Percentiles rank a stretch among this genome's conserved stretches.
These are phyloP conservation scores for Phasia obesa DNA, from an alignment of 2,888 invertebrate genomes.

Conservation along the genomic window DNA sequence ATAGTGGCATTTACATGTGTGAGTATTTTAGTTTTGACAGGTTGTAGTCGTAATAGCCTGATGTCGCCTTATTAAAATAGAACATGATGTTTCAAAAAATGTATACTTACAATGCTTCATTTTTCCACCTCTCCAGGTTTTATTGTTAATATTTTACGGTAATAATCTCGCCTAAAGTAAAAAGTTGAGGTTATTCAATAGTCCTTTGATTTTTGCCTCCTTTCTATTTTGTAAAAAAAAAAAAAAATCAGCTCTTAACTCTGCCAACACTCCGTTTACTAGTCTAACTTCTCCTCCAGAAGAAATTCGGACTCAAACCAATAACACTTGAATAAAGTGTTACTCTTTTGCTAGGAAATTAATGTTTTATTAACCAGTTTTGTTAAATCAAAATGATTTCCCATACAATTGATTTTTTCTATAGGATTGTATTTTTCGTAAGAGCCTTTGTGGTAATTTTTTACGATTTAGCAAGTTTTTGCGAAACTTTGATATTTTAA, in stretches of 20 bases:
- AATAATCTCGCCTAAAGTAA: conserved; percentile 44
- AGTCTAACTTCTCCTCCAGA: neutral
- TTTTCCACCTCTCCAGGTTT: conserved; percentile 61
- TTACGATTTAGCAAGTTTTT: conserved; percentile 49
- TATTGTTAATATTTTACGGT: neutral
- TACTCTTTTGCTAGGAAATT: neutral
- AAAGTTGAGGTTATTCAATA: neutral
- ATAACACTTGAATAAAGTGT: neutral
- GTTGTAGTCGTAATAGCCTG: no score
- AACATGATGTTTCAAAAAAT: no score
- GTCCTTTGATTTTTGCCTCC: neutral
- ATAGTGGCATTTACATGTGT: no score
- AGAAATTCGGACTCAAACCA: neutral
- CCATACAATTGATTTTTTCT: conserved; percentile 30
- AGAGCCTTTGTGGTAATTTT: conserved; percentile 37
- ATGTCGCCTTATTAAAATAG: no score
- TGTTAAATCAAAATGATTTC: conserved; percentile 43
- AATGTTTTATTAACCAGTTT: neutral
- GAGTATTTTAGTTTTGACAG: no score
- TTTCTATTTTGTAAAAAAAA: neutral
- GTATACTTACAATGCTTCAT: conserved; percentile 77
- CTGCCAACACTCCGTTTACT: neutral
- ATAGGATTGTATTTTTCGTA: neutral
- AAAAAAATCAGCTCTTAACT: neutral
- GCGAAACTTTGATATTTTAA: conserved; percentile 52